Conservation (phyloP, 1,140 invertebrate species). For the Temnothorax longispinosus region DNA sequence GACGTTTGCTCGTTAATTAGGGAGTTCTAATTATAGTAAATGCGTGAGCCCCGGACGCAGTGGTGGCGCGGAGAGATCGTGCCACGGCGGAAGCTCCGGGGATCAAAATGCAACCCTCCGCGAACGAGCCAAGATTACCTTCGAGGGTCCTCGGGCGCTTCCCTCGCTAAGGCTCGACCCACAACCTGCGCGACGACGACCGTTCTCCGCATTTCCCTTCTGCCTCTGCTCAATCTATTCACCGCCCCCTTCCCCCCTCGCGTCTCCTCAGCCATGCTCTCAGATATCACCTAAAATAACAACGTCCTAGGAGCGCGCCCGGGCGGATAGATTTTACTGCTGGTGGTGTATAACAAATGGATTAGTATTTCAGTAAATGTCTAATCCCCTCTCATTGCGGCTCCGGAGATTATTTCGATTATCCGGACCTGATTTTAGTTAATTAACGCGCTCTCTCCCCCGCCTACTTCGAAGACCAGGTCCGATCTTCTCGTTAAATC, state of each 20-base stretch:
- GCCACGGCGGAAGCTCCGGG: slow-evolving; percentile 81
- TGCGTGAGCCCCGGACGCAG: slow-evolving; percentile 72
- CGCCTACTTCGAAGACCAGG: neutral
- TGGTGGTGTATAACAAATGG: slow-evolving; percentile 70
- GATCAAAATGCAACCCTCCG: slow-evolving; percentile 83
- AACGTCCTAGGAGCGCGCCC: slow-evolving; percentile 55
- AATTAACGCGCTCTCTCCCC: slow-evolving; percentile 24
- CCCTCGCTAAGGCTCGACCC: slow-evolving; percentile 70
- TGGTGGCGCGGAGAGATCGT: slow-evolving; percentile 78
- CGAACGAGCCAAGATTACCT: slow-evolving; percentile 82
- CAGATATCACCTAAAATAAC: slow-evolving; percentile 75
- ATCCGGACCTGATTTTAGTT: slow-evolving; percentile 62
- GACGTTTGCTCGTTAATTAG: slow-evolving; percentile 79
- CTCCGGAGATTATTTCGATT: slow-evolving; percentile 64
- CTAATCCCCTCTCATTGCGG: slow-evolving; percentile 58
- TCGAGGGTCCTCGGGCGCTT: slow-evolving; percentile 77
- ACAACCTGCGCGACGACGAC: slow-evolving; percentile 67
- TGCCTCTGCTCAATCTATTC: slow-evolving; percentile 62
- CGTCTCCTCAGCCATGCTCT: slow-evolving; percentile 49
- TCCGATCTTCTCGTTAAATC: neutral
- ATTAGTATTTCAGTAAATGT: slow-evolving; percentile 70
- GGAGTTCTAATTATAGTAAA: slow-evolving; percentile 80
- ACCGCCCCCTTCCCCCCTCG: neutral
- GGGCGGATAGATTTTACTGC: slow-evolving; percentile 70
- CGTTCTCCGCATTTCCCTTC: slow-evolving; percentile 43